phyloP scores from a whole-genome alignment of 2,113 vertebrate genomes.

The Aix galericulata region DNA sequence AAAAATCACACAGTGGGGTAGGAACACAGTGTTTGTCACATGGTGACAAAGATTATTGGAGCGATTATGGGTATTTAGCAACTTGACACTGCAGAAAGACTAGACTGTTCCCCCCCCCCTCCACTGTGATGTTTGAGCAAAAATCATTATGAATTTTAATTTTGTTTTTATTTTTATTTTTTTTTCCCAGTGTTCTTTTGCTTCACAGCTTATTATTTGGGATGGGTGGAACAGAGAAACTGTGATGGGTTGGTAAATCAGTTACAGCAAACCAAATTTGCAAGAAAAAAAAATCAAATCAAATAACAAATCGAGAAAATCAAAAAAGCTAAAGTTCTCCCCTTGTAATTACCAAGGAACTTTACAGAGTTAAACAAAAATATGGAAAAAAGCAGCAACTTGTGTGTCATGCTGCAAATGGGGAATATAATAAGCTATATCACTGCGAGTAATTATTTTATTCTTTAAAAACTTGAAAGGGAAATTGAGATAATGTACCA shows the following conservation, averaged over 20 bases:
- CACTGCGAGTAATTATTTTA: not conserved
- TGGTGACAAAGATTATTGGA: constrained; percentile 18
- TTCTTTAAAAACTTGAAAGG: not conserved
- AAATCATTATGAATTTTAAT: not conserved
- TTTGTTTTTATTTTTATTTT: not conserved
- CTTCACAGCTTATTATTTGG: not conserved
- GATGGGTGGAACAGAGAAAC: not conserved
- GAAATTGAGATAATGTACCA: not conserved
- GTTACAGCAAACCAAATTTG: not conserved
- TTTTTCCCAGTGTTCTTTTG: not conserved
- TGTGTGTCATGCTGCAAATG: rapidly evolving
- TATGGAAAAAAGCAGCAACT: not conserved
- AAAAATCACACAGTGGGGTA: not conserved
- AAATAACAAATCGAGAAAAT: not conserved
- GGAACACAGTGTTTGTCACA: constrained; percentile 30
- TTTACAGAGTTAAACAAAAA: not conserved
- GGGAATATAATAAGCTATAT: not conserved
- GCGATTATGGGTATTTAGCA: constrained; percentile 30
- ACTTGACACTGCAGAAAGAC: constrained; percentile 22
- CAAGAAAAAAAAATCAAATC: not conserved
- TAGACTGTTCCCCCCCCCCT: not conserved
- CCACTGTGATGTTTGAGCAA: not conserved
- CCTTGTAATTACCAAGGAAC: not conserved
- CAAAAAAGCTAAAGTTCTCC: not conserved
- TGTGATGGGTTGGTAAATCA: not conserved